These are phyloP conservation scores for Onychomys arenicola DNA, from an alignment of 2,797 vertebrate genomes.

Conservation along the genomic window DNA sequence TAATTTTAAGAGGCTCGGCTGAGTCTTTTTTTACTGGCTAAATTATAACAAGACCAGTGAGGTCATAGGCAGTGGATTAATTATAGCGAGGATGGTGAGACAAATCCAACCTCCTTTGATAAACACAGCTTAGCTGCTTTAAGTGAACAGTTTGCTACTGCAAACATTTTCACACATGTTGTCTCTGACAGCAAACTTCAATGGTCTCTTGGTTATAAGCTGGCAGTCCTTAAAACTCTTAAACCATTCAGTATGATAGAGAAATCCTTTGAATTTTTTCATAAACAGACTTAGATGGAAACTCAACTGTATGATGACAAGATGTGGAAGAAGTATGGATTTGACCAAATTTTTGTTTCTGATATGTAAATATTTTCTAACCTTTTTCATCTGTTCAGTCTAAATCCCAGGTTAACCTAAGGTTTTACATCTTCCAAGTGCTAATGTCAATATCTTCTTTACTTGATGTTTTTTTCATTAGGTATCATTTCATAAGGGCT, in stretches of 20 bases:
- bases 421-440: slow-evolving; percentile 48
- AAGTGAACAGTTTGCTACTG: slow-evolving; percentile 55
- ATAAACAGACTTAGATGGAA: slow-evolving; percentile 31
- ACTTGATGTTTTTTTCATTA: slow-evolving; percentile 62
- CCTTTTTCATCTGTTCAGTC: slow-evolving; percentile 54
- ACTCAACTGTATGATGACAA: slow-evolving; percentile 14
- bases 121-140: slow-evolving; percentile 59
- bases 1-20: slow-evolving; percentile 58
- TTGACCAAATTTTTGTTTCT: slow-evolving; percentile 54
- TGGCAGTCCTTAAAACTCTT: slow-evolving; percentile 37
- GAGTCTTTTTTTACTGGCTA: slow-evolving; percentile 44
- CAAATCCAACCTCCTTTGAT: slow-evolving; percentile 56
- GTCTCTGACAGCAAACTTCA: slow-evolving; percentile 12
- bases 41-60: slow-evolving; percentile 65
- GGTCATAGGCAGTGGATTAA: slow-evolving; percentile 66
- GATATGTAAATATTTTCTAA: slow-evolving; percentile 70
- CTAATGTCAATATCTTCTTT: slow-evolving; percentile 65
- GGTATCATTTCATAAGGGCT: slow-evolving; percentile 64
- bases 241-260: slow-evolving; percentile 2
- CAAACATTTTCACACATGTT: slow-evolving; percentile 48
- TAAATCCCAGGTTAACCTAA: neutral
- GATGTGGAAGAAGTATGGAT: slow-evolving; percentile 24
- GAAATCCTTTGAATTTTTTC: slow-evolving; percentile 36
- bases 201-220: neutral
- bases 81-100: slow-evolving; percentile 68